Percentiles rank a stretch among this genome's conserved stretches.
Conservation (phyloP, 2,888 invertebrate species). For the Bombylius major region DNA sequence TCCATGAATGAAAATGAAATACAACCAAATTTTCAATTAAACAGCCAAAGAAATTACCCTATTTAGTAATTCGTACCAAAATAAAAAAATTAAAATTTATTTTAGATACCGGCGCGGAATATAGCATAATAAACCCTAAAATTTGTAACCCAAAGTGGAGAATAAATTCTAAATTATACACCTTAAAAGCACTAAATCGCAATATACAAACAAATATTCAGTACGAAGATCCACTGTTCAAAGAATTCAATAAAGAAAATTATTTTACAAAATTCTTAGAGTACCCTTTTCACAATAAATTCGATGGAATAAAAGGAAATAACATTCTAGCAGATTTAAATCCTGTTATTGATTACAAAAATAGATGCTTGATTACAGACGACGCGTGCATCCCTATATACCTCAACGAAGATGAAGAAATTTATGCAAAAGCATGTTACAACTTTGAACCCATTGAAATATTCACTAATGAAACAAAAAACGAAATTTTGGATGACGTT, state of each 20-base stretch:
- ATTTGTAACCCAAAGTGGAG: too few species aligned
- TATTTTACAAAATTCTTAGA: neutral
- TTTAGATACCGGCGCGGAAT: too few species aligned
- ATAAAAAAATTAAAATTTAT: too few species aligned
- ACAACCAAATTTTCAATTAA: too few species aligned
- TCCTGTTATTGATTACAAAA: slow-evolving; percentile 6
- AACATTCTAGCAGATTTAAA: neutral
- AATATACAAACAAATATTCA: too few species aligned
- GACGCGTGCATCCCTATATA: neutral
- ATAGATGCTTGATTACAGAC: neutral
- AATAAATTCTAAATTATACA: too few species aligned
- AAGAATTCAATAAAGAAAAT: neutral
- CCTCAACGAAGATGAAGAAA: neutral
- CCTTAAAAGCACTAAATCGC: too few species aligned
- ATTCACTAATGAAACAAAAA: neutral
- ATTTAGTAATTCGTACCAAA: too few species aligned
- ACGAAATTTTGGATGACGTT: neutral
- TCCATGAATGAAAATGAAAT: too few species aligned
- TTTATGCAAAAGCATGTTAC: too few species aligned
- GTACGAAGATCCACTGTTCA: neutral
- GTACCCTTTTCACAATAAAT: neutral
- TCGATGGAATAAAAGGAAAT: neutral
- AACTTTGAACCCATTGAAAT: neutral
- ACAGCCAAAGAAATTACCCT: too few species aligned
- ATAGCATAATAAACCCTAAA: too few species aligned